Conservation (phyloP, 2,888 invertebrate genomes). For the Sialis fuliginosa region DNA sequence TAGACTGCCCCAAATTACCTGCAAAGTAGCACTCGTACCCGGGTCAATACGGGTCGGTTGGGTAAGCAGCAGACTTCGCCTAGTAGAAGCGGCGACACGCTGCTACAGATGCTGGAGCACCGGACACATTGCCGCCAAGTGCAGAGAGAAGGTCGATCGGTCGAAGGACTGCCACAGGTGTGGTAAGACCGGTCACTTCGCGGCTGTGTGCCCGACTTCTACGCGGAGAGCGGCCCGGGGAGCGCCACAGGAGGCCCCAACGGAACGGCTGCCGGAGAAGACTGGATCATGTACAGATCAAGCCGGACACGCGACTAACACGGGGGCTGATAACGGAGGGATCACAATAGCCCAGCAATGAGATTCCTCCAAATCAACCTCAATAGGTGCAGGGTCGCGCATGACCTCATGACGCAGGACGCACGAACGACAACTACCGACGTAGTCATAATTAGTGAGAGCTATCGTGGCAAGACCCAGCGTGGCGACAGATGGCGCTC, state of each 20-base stretch:
- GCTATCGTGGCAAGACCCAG: not conserved
- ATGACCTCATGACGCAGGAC: not conserved
- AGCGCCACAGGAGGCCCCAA: not conserved
- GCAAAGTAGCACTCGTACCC: not conserved
- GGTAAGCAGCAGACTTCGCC: not conserved
- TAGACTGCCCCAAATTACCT: not conserved
- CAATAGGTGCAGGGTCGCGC: not conserved
- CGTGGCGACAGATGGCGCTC: not conserved
- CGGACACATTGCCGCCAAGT: not conserved
- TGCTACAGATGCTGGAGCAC: not conserved
- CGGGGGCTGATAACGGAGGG: too few species aligned
- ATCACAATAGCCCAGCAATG: not conserved
- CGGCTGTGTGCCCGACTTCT: not conserved
- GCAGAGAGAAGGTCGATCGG: not conserved
- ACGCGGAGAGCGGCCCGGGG: too few species aligned
- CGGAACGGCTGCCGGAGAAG: not conserved
- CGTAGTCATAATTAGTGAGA: not conserved
- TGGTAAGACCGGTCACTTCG: not conserved
- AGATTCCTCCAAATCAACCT: not conserved
- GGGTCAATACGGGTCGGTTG: not conserved
- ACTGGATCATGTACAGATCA: too few species aligned
- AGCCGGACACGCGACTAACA: too few species aligned
- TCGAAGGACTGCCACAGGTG: not conserved
- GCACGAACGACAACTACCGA: not conserved
- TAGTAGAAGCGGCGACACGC: not conserved